These are phyloP conservation scores for Melanchra persicariae DNA, from an alignment of 2,888 invertebrate species.

Conservation along the genomic window DNA sequence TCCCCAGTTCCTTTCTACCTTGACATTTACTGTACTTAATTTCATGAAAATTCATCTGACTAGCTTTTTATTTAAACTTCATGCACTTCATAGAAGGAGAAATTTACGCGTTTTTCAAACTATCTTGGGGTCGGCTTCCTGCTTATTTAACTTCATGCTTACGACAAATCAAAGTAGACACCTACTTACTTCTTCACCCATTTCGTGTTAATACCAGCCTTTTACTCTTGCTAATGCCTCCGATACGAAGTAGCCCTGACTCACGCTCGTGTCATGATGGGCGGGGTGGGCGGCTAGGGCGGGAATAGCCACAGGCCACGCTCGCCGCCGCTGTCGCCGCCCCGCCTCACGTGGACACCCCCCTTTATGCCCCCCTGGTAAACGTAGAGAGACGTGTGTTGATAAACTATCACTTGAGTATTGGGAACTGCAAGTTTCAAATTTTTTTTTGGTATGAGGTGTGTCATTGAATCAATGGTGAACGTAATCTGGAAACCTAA, in stretches of 20 bases:
- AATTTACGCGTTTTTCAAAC: too few species aligned
- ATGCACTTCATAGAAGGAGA: too few species aligned
- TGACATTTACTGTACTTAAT: slow-evolving; percentile 15
- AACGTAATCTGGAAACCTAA: neutral
- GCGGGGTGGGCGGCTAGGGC: slow-evolving; percentile 74
- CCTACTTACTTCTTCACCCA: neutral
- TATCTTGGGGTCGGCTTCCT: neutral
- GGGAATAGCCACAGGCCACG: slow-evolving; percentile 88
- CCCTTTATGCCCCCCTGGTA: slow-evolving; percentile 58
- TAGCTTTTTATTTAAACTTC: too few species aligned
- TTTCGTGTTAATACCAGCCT: slow-evolving; percentile 33
- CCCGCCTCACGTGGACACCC: slow-evolving; percentile 78
- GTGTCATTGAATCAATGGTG: neutral
- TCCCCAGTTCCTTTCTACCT: slow-evolving; percentile 4
- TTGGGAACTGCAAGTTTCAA: slow-evolving; percentile 7
- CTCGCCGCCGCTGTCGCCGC: slow-evolving; percentile 81
- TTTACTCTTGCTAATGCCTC: slow-evolving; percentile 45
- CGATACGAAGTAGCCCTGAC: slow-evolving; percentile 60
- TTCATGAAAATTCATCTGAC: too few species aligned
- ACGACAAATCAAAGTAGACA: slow-evolving; percentile 10
- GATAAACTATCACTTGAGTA: slow-evolving; percentile 29
- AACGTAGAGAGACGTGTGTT: slow-evolving; percentile 41
- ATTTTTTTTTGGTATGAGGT: neutral
- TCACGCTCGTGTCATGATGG: slow-evolving; percentile 69
- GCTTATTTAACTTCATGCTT: neutral